phyloP scores from a whole-genome alignment of 2,797 vertebrate species.

The Tympanoctomys barrerae region DNA sequence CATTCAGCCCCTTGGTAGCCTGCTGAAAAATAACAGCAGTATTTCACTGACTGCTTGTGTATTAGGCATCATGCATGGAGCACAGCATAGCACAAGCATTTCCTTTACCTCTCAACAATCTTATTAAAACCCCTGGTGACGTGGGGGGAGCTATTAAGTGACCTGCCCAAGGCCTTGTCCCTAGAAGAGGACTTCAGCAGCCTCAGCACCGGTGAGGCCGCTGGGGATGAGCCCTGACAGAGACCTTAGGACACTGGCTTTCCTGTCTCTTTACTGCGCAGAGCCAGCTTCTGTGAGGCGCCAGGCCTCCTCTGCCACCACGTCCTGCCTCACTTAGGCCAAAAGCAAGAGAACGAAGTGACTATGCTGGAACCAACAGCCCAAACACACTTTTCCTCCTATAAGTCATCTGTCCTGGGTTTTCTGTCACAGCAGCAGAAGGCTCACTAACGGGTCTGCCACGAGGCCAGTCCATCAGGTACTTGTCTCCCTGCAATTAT shows the following conservation, averaged over 20 bases:
- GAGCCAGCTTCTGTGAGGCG: background rate
- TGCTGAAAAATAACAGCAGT: background rate
- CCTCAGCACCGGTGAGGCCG: background rate
- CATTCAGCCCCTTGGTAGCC: background rate
- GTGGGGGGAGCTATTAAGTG: background rate
- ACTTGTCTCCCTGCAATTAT: background rate
- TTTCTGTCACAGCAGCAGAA: background rate
- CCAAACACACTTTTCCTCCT: background rate
- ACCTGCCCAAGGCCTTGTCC: background rate
- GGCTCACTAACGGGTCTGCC: background rate
- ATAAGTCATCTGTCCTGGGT: background rate
- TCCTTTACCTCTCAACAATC: background rate
- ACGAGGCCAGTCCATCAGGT: accelerated
- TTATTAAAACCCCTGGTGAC: background rate
- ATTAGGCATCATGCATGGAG: background rate
- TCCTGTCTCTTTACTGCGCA: background rate
- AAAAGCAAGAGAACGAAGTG: background rate
- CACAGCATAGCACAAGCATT: background rate
- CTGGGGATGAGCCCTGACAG: background rate
- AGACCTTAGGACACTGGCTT: background rate
- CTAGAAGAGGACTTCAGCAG: background rate
- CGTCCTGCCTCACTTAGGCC: no score
- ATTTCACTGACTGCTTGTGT: background rate
- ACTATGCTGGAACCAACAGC: background rate
- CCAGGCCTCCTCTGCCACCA: background rate